phyloP scores from a whole-genome alignment of 1,140 invertebrate species.

The Daktulosphaira vitifoliae region DNA sequence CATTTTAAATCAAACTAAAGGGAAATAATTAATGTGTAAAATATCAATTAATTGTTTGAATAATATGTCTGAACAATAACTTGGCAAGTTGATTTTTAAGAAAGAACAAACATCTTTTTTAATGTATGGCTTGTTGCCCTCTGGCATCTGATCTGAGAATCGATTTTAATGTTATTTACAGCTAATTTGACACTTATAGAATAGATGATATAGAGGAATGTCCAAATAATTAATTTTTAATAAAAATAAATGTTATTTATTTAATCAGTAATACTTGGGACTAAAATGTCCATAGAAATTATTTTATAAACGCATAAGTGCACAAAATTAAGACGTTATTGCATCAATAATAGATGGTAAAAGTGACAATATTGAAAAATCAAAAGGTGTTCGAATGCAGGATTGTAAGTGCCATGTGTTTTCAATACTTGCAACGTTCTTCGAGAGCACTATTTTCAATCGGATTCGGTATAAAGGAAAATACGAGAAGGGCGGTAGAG shows the following conservation, averaged over 20 bases:
- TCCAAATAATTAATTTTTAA: no score
- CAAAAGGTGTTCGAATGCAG: no score
- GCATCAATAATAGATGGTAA: background rate
- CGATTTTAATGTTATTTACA: slow-evolving; percentile 25
- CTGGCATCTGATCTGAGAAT: background rate
- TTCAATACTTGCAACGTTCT: background rate
- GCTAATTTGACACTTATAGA: slow-evolving; percentile 7
- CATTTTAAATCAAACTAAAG: no score
- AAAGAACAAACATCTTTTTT: background rate
- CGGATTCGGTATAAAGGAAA: background rate
- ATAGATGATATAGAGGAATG: background rate
- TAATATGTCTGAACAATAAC: slow-evolving; percentile 8
- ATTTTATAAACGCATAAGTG: no score
- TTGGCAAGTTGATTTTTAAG: slow-evolving; percentile 10
- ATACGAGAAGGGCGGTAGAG: background rate
- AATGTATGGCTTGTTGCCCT: background rate
- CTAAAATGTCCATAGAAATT: no score
- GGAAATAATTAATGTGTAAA: no score
- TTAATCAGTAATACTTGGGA: no score
- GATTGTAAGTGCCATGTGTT: slow-evolving; percentile 1
- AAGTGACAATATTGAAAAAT: background rate
- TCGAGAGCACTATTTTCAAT: background rate
- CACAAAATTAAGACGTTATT: no score
- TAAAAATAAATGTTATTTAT: no score
- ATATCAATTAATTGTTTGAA: no score